Base-by-base conservation (phyloP, 92 coral and sea anemone species). In the Metridium senile region DNA sequence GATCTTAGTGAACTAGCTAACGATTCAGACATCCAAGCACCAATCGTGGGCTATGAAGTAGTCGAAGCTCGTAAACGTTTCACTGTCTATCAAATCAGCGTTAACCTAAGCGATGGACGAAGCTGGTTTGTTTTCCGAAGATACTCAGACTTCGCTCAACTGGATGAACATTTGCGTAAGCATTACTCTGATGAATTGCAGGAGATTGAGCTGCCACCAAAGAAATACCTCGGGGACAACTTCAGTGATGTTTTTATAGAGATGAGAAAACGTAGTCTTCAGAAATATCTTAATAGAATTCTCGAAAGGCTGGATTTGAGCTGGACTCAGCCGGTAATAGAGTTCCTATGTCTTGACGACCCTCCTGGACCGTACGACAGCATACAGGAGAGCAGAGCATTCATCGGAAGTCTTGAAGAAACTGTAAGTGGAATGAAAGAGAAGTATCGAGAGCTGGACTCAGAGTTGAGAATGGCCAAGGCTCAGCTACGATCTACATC, bases 111-210 rank as follows among this genome's bases (percentile, higher is more conserved):
- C 53, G 80, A 86, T 39, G 94, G 87, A 72, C 81, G 89, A 53
- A 89, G 68, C 20, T 96, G 97, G 97, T 91, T 89, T 67, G 91
- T 96, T 26, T 89, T 90, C 72, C 96, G 99, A 57, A 81, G 99
- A 58, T 96, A 96, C 52, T 88, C 98, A 56, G 99, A 96, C 63
- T 96, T 96, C 70, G 78, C 87, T 66, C 87, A 88, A 68, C 78
- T 96, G 45, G 89, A 86, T 73, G 89, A 85, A 58, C 92, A 89
- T 46, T 75, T 96, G 45, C 80, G 89, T 33, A 89, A 83, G 76
- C 72, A 80, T 0, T 85, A 87, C 30, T 81, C 79, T 2, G 89
- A 83, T 33, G 87, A 79, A 25, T 35, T 84, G n/a, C 90, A 80
- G 6, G 83, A 74, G 33, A 59, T 58, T 26, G 54, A 56, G 11